These are phyloP conservation scores for Onchidella celtica DNA, from an alignment of 2,888 invertebrate genomes.

Conservation along the genomic window DNA sequence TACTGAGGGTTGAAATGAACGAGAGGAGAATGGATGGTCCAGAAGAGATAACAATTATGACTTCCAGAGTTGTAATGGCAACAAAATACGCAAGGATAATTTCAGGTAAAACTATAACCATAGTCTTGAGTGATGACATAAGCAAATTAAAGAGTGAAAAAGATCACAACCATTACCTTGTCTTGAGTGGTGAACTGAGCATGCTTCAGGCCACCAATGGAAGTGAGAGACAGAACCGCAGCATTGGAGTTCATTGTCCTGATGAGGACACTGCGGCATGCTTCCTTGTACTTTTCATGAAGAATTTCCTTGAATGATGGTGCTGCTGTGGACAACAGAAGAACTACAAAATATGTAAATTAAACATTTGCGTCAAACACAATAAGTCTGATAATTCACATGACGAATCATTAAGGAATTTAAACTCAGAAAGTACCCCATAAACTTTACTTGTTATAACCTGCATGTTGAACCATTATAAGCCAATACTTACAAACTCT, in stretches of 20 bases:
- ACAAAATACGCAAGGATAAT: no score
- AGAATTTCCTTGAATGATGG: slow-evolving; percentile 35
- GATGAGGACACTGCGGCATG: slow-evolving; percentile 27
- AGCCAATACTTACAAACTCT: no score
- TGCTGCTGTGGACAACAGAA: no score
- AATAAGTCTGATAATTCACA: neutral
- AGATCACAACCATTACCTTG: slow-evolving; percentile 28
- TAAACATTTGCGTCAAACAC: neutral
- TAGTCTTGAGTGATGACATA: no score
- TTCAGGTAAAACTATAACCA: no score
- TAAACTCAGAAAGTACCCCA: neutral
- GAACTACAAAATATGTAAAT: neutral
- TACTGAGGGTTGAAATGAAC: no score
- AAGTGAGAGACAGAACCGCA: slow-evolving; percentile 2
- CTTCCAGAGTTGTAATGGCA: no score
- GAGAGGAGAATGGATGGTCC: no score
- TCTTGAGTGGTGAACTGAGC: slow-evolving; percentile 13
- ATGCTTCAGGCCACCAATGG: slow-evolving; percentile 25
- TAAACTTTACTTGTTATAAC: neutral
- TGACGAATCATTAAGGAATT: neutral
- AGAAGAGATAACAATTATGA: no score
- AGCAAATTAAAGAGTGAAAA: no score
- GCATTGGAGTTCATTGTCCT: slow-evolving; percentile 18
- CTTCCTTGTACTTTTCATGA: slow-evolving; percentile 18
- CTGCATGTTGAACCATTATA: no score